Base-by-base conservation (phyloP, 2,888 invertebrate genomes). In the Barypeithes pellucidus region DNA sequence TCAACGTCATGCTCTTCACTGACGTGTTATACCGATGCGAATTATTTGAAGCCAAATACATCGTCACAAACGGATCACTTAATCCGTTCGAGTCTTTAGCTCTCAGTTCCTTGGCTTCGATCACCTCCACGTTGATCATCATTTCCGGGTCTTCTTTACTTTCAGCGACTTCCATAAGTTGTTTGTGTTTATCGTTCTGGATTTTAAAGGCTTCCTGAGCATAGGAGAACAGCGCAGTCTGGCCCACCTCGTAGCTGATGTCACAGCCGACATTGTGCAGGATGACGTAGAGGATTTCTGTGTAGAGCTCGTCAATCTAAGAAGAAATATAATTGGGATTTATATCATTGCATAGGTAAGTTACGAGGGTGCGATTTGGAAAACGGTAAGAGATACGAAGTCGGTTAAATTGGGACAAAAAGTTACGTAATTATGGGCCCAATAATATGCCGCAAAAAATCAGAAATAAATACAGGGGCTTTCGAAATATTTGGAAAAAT, bases 31-130 rank as follows among this genome's bases (percentile, higher is more conserved):
- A 95, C 74, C 94, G 90, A 81, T 93, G 92, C 1, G 93, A 89
- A 2, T 92, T 90, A 75, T 92, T 91, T 0, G 94, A 94, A 83
- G 93, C 91, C 77, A 96, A 86, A 84, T 92, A 96, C 82, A 99
- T 90, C 77, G 98, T 98, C 70, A 98, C 98, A 85, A 97, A 99
- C 0, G 99, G 99, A 87, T 99, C 99, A 80, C 97, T 97, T 77
- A 96, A 90, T n/a, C 98, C 96, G 83, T 94, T 96, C 0, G 95
- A 91, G 85, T 96, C 96, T 86, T 95, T 95, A 18, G 95, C 92
- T 75, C 91, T 89, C 50, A 96, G 86, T 80, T 95, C 95, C 87
- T 95, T 95, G 1, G 94, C 95, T 87, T 95, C 95, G 65, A 95
- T 91, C 4, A 96, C 91, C 87, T 95, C 95, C 9, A 96, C 92